Base-by-base conservation (phyloP, 1,140 invertebrate species). In the Cotesia glomerata region DNA sequence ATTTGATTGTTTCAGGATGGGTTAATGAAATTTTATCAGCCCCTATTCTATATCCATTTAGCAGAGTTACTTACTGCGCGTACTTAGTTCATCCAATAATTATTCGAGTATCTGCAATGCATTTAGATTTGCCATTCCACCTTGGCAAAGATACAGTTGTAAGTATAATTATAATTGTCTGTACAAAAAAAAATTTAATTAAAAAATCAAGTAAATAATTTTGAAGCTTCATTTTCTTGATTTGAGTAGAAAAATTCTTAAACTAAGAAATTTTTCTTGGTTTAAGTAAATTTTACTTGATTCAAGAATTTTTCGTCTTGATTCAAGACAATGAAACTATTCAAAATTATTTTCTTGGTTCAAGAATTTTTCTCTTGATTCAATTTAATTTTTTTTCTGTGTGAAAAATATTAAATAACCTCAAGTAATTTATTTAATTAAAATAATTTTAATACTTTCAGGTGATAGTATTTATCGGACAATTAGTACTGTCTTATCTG, bases 61-160 rank as follows among this genome's bases (percentile, higher is more conserved):
- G 93, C 56, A 89, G 94, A 78, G 92, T 94, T 5, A 95, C 94
- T 5, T 95, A 95, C 82, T 95, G 94, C 81, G 92, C 93, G 3
- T 95, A 95, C 81, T 86, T 95, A 56, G 89, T 95, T 56, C 94
- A 95, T 86, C 94, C 94, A 5, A 90, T 95, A 62, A 90, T 94
- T 36, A 93, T 95, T 73, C 88, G 94, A 75, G 87, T 90, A 69
- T 91, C 94, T 74, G 91, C 91, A 26, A 93, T 95, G 89, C 92
- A 91, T 69, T 89, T 93, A 80, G 93, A 95, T 76, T 91, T 92
- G 76, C 93, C 94, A 8, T 85, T 95, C 61, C 94, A 95, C 84
- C 83, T 95, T 74, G 92, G 92, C 16, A 92, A 92, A 76, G 89
- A 93, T 76, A 88, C 91, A 35, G 92, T 94, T 86, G 92, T 94